phyloP scores from a whole-genome alignment of 2,888 invertebrate species.

The Auanema freiburgensis region DNA sequence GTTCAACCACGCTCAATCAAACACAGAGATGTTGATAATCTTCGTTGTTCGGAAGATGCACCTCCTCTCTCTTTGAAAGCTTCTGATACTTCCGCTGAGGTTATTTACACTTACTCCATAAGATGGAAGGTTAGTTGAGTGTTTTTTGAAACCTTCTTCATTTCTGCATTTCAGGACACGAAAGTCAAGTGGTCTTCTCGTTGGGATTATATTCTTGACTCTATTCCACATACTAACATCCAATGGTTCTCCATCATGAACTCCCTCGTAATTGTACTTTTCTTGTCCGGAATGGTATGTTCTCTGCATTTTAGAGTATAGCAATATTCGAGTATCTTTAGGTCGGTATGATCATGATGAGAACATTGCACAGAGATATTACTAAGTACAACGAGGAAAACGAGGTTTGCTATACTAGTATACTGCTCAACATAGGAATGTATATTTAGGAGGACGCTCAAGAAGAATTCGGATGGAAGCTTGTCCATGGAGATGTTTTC shows the following conservation, averaged over 20 bases:
- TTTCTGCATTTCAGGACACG: conserved; percentile 53
- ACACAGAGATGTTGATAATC: conserved; percentile 41
- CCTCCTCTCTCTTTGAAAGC: conserved; percentile 77
- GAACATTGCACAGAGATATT: conserved; percentile 96
- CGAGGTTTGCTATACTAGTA: conserved; percentile 66
- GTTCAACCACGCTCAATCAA: conserved; percentile 68
- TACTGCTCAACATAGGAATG: background rate
- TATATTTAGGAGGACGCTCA: conserved; percentile 74
- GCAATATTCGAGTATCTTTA: background rate
- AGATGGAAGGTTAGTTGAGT: conserved; percentile 73
- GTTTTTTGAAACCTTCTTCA: conserved; percentile 3
- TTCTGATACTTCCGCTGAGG: conserved; percentile 65
- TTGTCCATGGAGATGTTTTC: conserved; percentile 74
- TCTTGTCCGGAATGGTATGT: conserved; percentile 90
- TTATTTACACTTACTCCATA: conserved; percentile 86
- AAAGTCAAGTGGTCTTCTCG: conserved; percentile 91
- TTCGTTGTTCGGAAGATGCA: conserved; percentile 65
- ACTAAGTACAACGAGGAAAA: conserved; percentile 89
- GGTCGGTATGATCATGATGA: conserved; percentile 92
- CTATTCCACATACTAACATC: conserved; percentile 87
- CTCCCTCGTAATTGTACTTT: conserved; percentile 85
- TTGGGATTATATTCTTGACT: conserved; percentile 98
- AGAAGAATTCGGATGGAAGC: conserved; percentile 78
- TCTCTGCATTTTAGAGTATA: background rate
- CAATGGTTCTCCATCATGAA: conserved; percentile 81